Evolutionary conservation across 2,113 vertebrate genomes (phyloP).

Genomic region (Rostratula benghalensis): DNA sequence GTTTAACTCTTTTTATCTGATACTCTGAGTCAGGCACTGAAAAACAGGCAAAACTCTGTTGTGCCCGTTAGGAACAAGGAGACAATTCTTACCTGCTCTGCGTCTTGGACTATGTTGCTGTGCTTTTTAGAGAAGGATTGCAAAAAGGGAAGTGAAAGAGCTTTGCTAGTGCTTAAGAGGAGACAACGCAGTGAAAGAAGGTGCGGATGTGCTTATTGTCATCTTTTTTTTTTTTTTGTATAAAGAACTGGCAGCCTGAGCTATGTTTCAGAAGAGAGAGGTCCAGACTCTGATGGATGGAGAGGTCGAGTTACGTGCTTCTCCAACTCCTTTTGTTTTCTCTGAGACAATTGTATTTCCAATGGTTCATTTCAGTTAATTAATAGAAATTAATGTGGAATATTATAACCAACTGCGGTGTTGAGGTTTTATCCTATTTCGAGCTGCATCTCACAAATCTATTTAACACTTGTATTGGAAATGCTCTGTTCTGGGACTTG

Average conservation of each 20-base stretch:
- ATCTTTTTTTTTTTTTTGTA: background rate
- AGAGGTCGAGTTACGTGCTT: background rate
- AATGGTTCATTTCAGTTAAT: background rate
- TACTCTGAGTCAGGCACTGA: background rate
- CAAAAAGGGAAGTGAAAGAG: background rate
- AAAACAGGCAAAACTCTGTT: background rate
- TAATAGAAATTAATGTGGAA: background rate
- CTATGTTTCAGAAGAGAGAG: background rate
- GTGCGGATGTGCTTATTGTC: background rate
- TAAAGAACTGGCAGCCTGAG: background rate
- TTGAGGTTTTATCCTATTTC: background rate
- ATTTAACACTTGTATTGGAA: background rate
- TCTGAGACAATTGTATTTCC: background rate
- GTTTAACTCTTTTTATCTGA: conserved; percentile 36
- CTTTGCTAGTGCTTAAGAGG: background rate
- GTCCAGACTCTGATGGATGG: background rate
- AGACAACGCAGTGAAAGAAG: background rate
- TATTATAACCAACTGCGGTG: background rate
- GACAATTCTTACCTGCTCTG: background rate
- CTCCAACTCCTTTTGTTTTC: background rate
- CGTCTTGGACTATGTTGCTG: background rate
- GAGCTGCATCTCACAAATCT: background rate
- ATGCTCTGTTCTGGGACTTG: background rate
- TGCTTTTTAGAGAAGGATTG: background rate
- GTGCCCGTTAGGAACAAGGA: background rate